Percentiles rank a stretch among this genome's conserved stretches.
phyloP scores from a whole-genome alignment of 2,113 vertebrate genomes.

The Oceanodroma tethys region DNA sequence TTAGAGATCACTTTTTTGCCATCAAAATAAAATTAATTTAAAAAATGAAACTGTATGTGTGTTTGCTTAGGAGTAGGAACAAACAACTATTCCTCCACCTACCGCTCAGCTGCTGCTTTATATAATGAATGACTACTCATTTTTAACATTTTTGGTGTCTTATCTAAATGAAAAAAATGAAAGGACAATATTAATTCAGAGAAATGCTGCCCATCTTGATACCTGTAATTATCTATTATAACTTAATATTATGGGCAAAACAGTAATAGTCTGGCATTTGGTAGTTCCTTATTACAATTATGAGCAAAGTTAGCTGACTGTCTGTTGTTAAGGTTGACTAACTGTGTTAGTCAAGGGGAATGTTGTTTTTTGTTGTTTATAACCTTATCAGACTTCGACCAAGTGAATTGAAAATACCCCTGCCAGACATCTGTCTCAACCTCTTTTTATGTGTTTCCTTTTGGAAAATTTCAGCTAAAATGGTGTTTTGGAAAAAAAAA shows the following conservation, averaged over 20 bases:
- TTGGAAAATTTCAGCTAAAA: not conserved
- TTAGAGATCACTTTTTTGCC: not conserved
- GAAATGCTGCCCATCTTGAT: slow-evolving; percentile 4
- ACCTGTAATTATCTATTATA: not conserved
- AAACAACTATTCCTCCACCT: slow-evolving; percentile 55
- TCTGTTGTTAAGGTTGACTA: not conserved
- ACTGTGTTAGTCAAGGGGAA: not conserved
- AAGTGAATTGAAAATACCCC: not conserved
- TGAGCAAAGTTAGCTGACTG: not conserved
- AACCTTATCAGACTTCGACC: not conserved
- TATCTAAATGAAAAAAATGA: not conserved
- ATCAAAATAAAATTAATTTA: slow-evolving; percentile 2
- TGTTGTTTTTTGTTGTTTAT: not conserved
- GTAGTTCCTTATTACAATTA: not conserved
- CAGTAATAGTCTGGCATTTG: not conserved
- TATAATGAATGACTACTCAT: slow-evolving; percentile 54
- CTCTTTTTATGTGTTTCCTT: not conserved
- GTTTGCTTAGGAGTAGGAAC: slow-evolving; percentile 31
- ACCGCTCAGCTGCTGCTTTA: slow-evolving; percentile 60
- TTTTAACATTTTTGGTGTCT: slow-evolving; percentile 17
- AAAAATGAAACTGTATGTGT: not conserved
- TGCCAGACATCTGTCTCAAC: not conserved
- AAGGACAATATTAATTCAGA: not conserved
- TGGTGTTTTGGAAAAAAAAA: not conserved
- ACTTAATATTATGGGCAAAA: not conserved